A percentile compares a stretch with the other conserved stretches of the same genome.
phyloP scores from a whole-genome alignment of 2,113 vertebrate species.

The Tragelaphus buxtoni region DNA sequence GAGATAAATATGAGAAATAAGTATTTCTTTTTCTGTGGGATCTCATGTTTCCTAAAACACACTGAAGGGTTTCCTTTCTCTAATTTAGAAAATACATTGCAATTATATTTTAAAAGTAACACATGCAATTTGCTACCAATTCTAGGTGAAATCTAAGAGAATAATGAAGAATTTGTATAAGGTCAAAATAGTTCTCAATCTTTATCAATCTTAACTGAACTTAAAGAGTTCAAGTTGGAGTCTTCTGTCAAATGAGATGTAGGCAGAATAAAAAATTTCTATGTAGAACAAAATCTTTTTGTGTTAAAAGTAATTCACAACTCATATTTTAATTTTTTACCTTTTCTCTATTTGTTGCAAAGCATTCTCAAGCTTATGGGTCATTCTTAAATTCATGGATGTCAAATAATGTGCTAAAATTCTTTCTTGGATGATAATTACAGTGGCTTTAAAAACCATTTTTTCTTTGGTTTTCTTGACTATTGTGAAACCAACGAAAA shows the following conservation, averaged over 20 bases:
- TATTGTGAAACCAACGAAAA: not conserved
- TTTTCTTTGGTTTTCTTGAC: not conserved
- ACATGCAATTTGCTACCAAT: not conserved
- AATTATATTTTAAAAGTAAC: not conserved
- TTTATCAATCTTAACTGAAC: not conserved
- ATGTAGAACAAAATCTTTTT: not conserved
- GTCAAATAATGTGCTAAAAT: not conserved
- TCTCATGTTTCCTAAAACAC: not conserved
- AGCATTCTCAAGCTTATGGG: not conserved
- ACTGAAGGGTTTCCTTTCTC: not conserved
- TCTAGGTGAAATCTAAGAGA: not conserved
- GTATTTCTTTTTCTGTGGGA: not conserved
- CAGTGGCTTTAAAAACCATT: not conserved
- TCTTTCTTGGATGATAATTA: not conserved
- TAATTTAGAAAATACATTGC: not conserved
- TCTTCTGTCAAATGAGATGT: not conserved
- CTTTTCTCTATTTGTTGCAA: not conserved
- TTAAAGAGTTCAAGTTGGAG: not conserved
- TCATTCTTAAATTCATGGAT: not conserved
- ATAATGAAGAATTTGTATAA: not conserved
- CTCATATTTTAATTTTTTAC: not conserved
- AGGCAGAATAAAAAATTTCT: not conserved
- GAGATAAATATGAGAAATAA: not conserved
- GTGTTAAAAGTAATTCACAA: not conserved
- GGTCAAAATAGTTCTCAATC: not conserved